Evolutionary conservation across 2,888 invertebrate genomes (phyloP).

Genomic region (Resseliella maxima): DNA sequence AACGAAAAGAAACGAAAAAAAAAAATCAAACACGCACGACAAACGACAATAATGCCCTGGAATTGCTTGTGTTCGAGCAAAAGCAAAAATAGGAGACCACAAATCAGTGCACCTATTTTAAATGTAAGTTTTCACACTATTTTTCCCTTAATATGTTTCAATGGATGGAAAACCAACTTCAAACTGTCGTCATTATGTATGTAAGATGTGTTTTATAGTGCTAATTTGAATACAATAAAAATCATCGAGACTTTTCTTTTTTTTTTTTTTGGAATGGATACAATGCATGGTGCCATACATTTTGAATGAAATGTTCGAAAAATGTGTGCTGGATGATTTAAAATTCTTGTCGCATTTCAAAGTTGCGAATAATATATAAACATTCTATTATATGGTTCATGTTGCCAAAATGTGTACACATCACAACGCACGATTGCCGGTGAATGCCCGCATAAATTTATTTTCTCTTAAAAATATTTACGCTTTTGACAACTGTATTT

Average conservation of each 20-base stretch:
- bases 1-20: background rate
- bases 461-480: background rate
- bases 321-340: background rate
- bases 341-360: background rate
- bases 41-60: conserved; percentile 40
- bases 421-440: background rate
- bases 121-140: background rate
- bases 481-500: background rate
- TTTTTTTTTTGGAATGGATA: background rate
- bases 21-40: background rate
- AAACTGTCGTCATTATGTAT: background rate
- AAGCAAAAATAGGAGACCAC: conserved; percentile 54
- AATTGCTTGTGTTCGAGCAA: conserved; percentile 54
- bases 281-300: background rate
- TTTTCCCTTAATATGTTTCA: background rate
- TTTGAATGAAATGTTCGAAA: background rate
- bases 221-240: conserved; percentile 39
- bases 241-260: background rate
- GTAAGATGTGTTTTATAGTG: background rate
- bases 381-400: background rate
- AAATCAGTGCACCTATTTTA: conserved; percentile 54
- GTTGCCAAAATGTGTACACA: too few relatives aligned
- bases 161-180: background rate
- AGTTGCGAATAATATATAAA: background rate
- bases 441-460: background rate